Evolutionary conservation across 2,113 vertebrate genomes (phyloP).

Genomic region (Trematomus loennbergii): DNA sequence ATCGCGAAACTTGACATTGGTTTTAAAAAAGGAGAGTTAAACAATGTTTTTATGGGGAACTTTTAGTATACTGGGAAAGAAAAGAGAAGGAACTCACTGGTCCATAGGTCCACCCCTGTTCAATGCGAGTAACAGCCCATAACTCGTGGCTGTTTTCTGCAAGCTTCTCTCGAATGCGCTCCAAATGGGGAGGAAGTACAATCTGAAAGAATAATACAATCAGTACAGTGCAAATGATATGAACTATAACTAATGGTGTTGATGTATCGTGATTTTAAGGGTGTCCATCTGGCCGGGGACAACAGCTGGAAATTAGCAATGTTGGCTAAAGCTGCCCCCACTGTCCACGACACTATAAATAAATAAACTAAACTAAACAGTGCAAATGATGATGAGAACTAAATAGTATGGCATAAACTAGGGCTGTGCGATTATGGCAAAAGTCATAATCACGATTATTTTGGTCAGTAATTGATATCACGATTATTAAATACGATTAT

Average conservation of each 20-base stretch:
- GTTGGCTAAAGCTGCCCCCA: too few relatives aligned
- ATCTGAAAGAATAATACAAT: slow-evolving; percentile 83
- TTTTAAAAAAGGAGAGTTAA: slow-evolving; percentile 3
- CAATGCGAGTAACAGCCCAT: slow-evolving; percentile 97
- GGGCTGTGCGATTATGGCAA: too few relatives aligned
- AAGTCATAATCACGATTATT: too few relatives aligned
- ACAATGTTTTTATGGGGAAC: not conserved
- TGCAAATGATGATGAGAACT: not conserved
- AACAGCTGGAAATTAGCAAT: too few relatives aligned
- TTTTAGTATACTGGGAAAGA: not conserved
- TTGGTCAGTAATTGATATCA: too few relatives aligned
- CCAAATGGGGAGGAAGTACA: slow-evolving; percentile 94
- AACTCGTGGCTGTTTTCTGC: slow-evolving; percentile 98
- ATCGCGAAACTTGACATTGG: slow-evolving; percentile 87
- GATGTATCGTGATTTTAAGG: too few relatives aligned
- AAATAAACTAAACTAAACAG: not conserved
- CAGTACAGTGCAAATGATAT: not conserved
- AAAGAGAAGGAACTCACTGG: slow-evolving; percentile 79
- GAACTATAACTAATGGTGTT: too few relatives aligned
- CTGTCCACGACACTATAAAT: too few relatives aligned
- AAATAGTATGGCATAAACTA: not conserved
- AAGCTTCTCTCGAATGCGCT: slow-evolving; percentile 95
- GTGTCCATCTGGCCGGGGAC: too few relatives aligned
- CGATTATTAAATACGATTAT: too few relatives aligned
- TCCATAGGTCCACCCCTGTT: slow-evolving; percentile 97